phyloP scores from a whole-genome alignment of 2,888 invertebrate genomes.

The Lithosia quadra region DNA sequence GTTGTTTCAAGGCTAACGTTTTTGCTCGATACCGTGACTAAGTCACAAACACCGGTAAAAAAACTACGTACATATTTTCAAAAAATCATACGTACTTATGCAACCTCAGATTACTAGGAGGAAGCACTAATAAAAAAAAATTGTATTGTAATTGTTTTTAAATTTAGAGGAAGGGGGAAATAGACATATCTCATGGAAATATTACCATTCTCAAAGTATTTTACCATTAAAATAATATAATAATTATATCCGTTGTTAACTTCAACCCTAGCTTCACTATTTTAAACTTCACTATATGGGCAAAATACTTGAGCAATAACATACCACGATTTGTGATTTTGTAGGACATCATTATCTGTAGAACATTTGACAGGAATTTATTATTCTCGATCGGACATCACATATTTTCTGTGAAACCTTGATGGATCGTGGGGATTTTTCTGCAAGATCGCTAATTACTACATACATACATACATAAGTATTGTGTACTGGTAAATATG shows the following conservation, averaged over 20 bases:
- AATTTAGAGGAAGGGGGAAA: background rate
- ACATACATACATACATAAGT: no score
- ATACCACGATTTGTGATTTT: no score
- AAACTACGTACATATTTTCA: slow-evolving; percentile 36
- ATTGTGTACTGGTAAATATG: no score
- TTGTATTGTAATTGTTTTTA: background rate
- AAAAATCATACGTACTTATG: slow-evolving; percentile 24
- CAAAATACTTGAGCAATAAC: background rate
- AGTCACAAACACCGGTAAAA: slow-evolving; percentile 46
- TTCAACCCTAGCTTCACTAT: background rate
- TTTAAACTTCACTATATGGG: no score
- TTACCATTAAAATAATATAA: background rate
- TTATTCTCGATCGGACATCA: no score
- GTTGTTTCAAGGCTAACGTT: slow-evolving; percentile 75
- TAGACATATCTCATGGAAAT: background rate
- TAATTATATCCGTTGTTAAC: background rate
- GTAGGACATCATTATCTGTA: no score
- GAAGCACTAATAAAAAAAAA: background rate
- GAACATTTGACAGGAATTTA: no score
- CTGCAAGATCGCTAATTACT: no score
- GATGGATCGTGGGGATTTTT: no score
- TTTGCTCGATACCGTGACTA: slow-evolving; percentile 75
- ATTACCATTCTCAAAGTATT: background rate
- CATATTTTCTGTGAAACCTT: no score
- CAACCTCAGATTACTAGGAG: background rate